Base-by-base conservation (phyloP, 2,888 invertebrate genomes). In the Scaptomyza cyrtandrae region DNA sequence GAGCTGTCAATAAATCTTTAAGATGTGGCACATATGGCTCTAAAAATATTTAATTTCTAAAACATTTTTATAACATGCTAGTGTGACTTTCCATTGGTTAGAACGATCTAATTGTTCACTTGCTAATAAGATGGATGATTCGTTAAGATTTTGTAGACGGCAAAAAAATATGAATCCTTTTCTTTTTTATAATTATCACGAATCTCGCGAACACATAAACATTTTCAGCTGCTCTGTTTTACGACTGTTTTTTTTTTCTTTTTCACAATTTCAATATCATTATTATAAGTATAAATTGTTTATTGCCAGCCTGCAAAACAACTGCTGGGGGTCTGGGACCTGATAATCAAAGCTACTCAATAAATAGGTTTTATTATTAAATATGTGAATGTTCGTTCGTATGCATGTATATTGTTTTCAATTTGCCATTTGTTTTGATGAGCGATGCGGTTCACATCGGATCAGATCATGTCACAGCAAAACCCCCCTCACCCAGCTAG, bases 311-410 rank as follows among this genome's bases (percentile, higher is more conserved):
- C 63, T 59, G 27, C 61, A 52, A 59, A 50, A 58, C 70, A 48
- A 55, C 19, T 43, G 49, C 61, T 61, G 74, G 77, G 74, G 74
- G 73, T 65, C 71, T 46, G 37, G 19, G 46, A 37, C 33, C 70
- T 76, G 77, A 75, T 75, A 77, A 66, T 62, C 52, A 41, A 39
- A 39, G 37, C 19, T 27, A 24, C 24, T 59, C 45, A 61, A 60
- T 48, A 71, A 76, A 62, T 74, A 55, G 45, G 62, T 67, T 67
- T 73, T 41, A 59, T 68, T 73, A 62, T 35, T 13, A 35, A 35
- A 35, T 13, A 33, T 33, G 10, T 33, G 33, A 10, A 33, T 10
- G 33, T 6, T 6, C 5, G 6, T 33, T 11, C 35, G 13, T 35
- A 46, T 46, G 11, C 11, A 31, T 7, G 16, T 63, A 66, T 63